A percentile compares a stretch with the other conserved stretches of the same genome.
phyloP scores from a whole-genome alignment of 2,888 invertebrate genomes.

The Acronicta alni region DNA sequence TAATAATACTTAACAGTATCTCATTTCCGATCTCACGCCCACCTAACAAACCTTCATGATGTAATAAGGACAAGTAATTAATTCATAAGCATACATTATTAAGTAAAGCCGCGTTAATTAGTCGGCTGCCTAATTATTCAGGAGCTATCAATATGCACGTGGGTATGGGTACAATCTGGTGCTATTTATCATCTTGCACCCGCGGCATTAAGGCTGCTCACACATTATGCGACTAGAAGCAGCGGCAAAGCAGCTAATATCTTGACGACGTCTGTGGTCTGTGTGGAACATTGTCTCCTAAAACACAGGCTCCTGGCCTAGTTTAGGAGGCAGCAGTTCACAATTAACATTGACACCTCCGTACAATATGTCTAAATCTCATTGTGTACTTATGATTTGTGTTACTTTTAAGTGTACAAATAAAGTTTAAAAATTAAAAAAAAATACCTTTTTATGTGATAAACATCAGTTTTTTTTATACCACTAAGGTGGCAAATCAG shows the following conservation, averaged over 20 bases:
- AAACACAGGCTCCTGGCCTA: too few relatives aligned
- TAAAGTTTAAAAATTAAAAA: too few relatives aligned
- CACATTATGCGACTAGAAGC: conserved; percentile 23
- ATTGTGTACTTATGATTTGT: too few relatives aligned
- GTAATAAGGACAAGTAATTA: conserved; percentile 28
- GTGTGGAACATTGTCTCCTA: too few relatives aligned
- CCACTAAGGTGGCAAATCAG: too few relatives aligned
- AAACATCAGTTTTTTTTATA: too few relatives aligned
- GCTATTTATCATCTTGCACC: conserved; percentile 54
- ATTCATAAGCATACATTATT: conserved; percentile 44
- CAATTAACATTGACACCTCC: too few relatives aligned
- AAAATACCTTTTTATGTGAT: too few relatives aligned
- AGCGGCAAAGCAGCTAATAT: not conserved
- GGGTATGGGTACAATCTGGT: conserved; percentile 32
- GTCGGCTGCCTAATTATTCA: conserved; percentile 58
- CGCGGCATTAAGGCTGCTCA: conserved; percentile 32
- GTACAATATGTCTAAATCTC: too few relatives aligned
- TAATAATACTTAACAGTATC: conserved; percentile 2
- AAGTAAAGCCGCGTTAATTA: conserved; percentile 43
- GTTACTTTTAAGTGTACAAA: too few relatives aligned
- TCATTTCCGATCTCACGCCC: conserved; percentile 15
- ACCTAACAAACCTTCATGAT: conserved; percentile 5
- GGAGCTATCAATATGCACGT: conserved; percentile 64
- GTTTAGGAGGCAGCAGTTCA: too few relatives aligned
- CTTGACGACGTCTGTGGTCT: too few relatives aligned